Percentiles rank a stretch among this genome's conserved stretches.
Evolutionary conservation across 1,140 invertebrate species (phyloP).

Genomic region (Pemphigus obesinymphae): DNA sequence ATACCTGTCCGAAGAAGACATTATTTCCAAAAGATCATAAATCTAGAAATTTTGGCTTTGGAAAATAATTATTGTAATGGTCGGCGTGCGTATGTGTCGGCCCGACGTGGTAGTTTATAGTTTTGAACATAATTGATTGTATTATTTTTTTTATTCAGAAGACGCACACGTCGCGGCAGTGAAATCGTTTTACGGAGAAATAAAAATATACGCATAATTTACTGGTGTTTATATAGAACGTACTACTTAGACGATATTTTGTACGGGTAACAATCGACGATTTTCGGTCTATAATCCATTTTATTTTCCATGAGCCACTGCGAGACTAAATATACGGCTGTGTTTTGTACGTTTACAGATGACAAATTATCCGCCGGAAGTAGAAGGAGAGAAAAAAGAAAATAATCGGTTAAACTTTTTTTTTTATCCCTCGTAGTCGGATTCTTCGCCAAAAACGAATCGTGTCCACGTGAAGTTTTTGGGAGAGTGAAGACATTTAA

Average conservation of each 20-base stretch:
- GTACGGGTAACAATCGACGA: background rate
- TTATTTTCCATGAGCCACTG: background rate
- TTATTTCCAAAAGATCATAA: background rate
- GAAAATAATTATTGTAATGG: background rate
- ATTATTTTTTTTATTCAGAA: no score
- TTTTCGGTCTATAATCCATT: slow-evolving; percentile 14
- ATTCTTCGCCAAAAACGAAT: background rate
- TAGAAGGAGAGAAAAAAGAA: background rate
- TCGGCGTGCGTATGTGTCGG: background rate
- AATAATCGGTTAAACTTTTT: slow-evolving; percentile 23
- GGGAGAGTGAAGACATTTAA: slow-evolving; percentile 5
- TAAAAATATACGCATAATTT: background rate
- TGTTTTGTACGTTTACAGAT: no score
- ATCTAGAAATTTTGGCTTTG: background rate
- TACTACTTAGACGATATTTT: background rate
- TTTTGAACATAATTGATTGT: background rate
- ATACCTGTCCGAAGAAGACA: background rate
- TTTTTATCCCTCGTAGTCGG: background rate
- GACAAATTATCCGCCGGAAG: background rate
- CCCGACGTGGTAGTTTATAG: background rate
- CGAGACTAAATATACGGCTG: background rate
- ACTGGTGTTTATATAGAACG: background rate
- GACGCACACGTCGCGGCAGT: background rate
- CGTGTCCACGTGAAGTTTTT: background rate
- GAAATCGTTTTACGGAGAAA: background rate